Base-by-base conservation (phyloP, 2,888 invertebrate genomes). In the Mesochorus sp. region DNA sequence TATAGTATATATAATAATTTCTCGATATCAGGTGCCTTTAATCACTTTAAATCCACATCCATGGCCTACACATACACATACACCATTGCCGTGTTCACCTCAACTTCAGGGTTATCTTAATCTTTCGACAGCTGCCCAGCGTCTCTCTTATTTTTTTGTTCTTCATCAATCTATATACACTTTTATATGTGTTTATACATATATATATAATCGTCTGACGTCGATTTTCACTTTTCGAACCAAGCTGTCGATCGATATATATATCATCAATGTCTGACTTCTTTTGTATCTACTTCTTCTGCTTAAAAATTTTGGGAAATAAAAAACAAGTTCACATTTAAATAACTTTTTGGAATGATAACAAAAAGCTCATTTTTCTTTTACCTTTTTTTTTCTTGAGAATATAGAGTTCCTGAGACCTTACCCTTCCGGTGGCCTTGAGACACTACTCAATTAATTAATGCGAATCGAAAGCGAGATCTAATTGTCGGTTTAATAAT, bases 121-220 rank as follows among this genome's bases (percentile, higher is more conserved):
- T 90, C 90, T 90, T 89, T 87, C 89, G 88, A 91, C 90, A 91
- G 90, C 90, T 90, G 90, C 88, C 87, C 87, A 87, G 88, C 89
- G 89, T 86, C 85, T 88, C 86, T 74, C 79, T 21, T 53, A 51
- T 55, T 42, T 76, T 31, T 55, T 57, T 28, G 44, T 66, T 47
- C 19, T 21, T 42, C 19, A n/a, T 8, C 17, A 17, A n/a, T n/a
- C n/a, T n/a, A n/a, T n/a, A n/a, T n/a, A n/a, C n/a, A n/a, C n/a
- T n/a, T 19, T 39, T 39, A 3, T 42, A 12, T 17, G n/a, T 62
- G 28, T 34, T 37, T 37, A 3, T 24, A 49, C 37, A 70, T 70
- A 37, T 19, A 49, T 28, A 49, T 42, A 51, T 64, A 59, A 68
- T 76, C 73, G 77, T 78, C 68, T 64, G 68, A 21, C 68, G 68